Evolutionary conservation across 53 echinoderm and acorn worm genomes (phyloP), one percentile per base, ranked within the genome.

Genomic region (Stichopus horrens): DNA sequence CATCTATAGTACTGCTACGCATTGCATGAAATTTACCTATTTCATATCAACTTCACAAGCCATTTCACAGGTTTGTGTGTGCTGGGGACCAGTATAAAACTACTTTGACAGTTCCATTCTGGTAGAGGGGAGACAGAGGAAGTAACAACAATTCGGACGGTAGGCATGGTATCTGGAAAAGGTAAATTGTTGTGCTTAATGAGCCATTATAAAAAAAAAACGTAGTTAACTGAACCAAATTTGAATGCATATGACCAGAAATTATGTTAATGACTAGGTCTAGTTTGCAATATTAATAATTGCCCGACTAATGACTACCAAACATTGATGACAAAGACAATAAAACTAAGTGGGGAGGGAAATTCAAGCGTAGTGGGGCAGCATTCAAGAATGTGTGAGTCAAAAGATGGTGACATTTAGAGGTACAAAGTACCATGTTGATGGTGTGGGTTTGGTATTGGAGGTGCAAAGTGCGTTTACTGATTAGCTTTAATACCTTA

Each of bases 281-380:
- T 37, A 37, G 37, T 37, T 37, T 37, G 37, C 37, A 37, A 37
- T 37, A 37, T 37, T 37, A 37, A 37, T 37, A 37, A 37, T 37
- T 37, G 37, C 37, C 37, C 37, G 2, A 37, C 37, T 37, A 37
- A 2, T 37, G 37, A 37, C 37, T 37, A 2, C 37, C 37, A 37
- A 37, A 37, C 37, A 37, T 37, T 37, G 37, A 37, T 37, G 37
- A 37, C 37, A 37, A 37, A 37, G 37, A 37, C 37, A 37, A 37
- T 37, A 37, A 37, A 1, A 37, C 2, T 2, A 37, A n/a, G n/a
- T 37, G 37, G 37, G 19, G 75, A 20, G 75, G 75, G 75, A 75
- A 75, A 75, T 75, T 75, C 75, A 75, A 75, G 75, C 19, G 75
- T 75, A 75, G 75, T 75, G 75, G 19, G 75, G 75, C 75, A 75